Evolutionary conservation across 2,797 vertebrate species (phyloP), one percentile per base, ranked within the genome.

Genomic region (Gila robusta): DNA sequence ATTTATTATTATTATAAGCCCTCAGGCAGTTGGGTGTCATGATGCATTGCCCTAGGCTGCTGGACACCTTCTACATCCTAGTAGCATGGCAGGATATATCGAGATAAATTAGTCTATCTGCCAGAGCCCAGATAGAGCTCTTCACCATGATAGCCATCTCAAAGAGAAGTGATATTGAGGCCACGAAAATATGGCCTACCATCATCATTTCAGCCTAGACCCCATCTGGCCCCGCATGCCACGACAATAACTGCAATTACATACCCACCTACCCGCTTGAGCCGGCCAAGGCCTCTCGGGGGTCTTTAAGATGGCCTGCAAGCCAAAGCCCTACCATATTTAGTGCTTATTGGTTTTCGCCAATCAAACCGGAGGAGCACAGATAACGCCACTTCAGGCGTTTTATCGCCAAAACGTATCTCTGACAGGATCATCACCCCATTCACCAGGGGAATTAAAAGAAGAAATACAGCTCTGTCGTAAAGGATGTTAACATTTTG

Each of bases 191-290:
- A 76, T 71, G 83, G 64, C 80, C 88, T 74, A 70, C 19, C 11
- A 74, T 91, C 91, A 91, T 91, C 87, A 82, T 87, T 87, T 64
- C 82, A 12, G 49, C 76, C 82, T 87, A 87, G 91, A 90, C 91
- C 94, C 93, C 94, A 95, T 92, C 94, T 95, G 94, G 91, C 89
- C 87, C 14, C 67, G 83, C 19, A 9, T 59, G 66, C 85, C 86
- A 87, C 28, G 89, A 92, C 89, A 95, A 93, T 93, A 91, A 91
- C 91, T 90, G 86, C 92, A 94, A 94, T 95, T 94, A 95, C 91
- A 92, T n/a, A 16, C 86, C 78, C 72, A 12, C 70, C 6, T 28
- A 84, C 83, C 89, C 87, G 47, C 28, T 91, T 69, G 1, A 86
- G 89, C 85, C 59, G 59, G 44, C 70, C 7, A 69, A 16, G 0